Conservation (phyloP, 2,888 invertebrate species). For the Drosophila incognita region DNA sequence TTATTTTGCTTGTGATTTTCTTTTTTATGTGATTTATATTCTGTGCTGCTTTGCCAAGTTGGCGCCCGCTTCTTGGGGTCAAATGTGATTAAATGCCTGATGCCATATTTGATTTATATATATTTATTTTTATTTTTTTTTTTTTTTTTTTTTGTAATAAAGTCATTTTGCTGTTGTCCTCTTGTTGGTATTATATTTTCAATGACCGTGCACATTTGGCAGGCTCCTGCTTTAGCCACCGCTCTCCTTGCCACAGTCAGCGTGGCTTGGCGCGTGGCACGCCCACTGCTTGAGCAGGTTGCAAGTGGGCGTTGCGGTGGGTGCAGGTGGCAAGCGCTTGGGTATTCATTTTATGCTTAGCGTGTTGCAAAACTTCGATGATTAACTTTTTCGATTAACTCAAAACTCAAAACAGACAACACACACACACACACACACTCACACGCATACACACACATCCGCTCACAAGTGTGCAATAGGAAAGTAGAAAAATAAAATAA, state of each 20-base stretch:
- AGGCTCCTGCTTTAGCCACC: background rate
- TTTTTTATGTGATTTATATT: background rate
- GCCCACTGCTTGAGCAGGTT: background rate
- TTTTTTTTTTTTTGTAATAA: background rate
- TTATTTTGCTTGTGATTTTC: background rate
- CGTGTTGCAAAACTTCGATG: constrained; percentile 77
- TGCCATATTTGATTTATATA: constrained; percentile 16
- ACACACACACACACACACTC: constrained; percentile 18
- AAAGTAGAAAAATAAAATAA: constrained; percentile 48
- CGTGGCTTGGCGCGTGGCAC: constrained; percentile 3
- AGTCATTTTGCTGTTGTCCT: background rate
- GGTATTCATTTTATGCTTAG: constrained; percentile 52
- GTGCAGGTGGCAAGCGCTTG: background rate
- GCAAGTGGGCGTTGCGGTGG: background rate
- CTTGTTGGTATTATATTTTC: background rate
- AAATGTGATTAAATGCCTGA: constrained; percentile 3
- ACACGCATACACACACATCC: constrained; percentile 6
- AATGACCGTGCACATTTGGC: constrained; percentile 47
- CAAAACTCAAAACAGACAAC: constrained; percentile 68
- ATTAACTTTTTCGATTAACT: constrained; percentile 81
- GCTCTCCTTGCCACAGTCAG: background rate
- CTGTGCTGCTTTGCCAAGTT: background rate
- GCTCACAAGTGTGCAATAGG: constrained; percentile 54
- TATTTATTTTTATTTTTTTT: background rate
- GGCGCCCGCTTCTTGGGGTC: background rate